A percentile compares a stretch with the other conserved stretches of the same genome.
Evolutionary conservation across 2,888 invertebrate species (phyloP).

Genomic region (Erynnis tages): DNA sequence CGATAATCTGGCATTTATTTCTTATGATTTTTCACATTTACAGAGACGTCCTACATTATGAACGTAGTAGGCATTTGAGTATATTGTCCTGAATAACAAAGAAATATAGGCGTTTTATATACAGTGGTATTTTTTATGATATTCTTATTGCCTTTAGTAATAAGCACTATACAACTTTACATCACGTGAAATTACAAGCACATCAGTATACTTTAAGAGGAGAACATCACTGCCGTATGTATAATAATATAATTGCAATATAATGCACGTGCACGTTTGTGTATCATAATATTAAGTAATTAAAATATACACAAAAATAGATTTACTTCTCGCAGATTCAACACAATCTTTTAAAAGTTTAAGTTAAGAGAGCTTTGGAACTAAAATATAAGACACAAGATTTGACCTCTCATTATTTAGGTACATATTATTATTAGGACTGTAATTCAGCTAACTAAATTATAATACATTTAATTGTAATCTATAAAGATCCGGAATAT

Average conservation of each 20-base stretch:
- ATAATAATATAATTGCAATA: constrained; percentile 38
- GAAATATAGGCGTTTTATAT: constrained; percentile 66
- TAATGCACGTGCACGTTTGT: constrained; percentile 34
- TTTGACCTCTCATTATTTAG: not conserved
- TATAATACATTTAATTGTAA: no score
- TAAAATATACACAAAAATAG: constrained; percentile 49
- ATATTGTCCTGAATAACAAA: constrained; percentile 72
- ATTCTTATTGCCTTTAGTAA: constrained; percentile 57
- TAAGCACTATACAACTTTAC: constrained; percentile 77
- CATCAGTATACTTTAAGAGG: constrained; percentile 44
- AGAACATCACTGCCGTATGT: not conserved
- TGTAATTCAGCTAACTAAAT: no score
- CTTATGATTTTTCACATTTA: constrained; percentile 67
- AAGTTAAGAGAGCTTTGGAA: constrained; percentile 1
- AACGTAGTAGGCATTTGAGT: constrained; percentile 69
- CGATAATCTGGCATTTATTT: constrained; percentile 74
- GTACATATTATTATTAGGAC: no score
- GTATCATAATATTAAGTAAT: constrained; percentile 40
- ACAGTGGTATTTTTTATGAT: constrained; percentile 60
- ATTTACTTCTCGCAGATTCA: constrained; percentile 31
- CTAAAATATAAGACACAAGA: not conserved
- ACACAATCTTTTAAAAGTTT: constrained; percentile 20
- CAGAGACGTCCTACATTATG: constrained; percentile 71
- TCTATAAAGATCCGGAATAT: no score
- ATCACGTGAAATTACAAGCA: constrained; percentile 61